phyloP scores from a whole-genome alignment of 2,113 vertebrate genomes.

The Alaudala cheleensis region DNA sequence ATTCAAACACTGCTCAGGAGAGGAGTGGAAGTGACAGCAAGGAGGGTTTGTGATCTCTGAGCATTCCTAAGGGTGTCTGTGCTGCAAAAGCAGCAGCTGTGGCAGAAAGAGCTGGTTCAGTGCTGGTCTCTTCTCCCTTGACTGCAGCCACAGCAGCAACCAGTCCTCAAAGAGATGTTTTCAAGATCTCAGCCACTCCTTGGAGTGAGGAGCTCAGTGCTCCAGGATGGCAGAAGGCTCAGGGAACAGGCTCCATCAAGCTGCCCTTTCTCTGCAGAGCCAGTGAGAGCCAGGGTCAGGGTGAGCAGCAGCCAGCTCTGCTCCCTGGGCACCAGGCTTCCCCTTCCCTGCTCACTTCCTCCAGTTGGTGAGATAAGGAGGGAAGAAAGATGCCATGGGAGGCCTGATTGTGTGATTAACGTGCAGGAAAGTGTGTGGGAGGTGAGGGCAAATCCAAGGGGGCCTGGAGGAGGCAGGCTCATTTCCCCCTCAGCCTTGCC shows the following conservation, averaged over 20 bases:
- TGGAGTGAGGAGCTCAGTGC: accelerated
- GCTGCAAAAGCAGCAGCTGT: background rate
- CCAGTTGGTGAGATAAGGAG: background rate
- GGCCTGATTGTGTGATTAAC: background rate
- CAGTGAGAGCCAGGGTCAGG: background rate
- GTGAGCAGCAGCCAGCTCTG: background rate
- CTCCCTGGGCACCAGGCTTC: background rate
- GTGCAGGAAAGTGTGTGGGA: conserved; percentile 16
- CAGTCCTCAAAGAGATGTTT: background rate
- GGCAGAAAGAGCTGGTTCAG: background rate
- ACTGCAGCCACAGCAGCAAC: background rate
- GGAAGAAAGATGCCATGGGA: background rate
- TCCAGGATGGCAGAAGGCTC: background rate
- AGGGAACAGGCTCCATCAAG: background rate
- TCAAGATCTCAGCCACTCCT: background rate
- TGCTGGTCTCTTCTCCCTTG: background rate
- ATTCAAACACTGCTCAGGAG: background rate
- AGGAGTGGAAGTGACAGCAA: background rate
- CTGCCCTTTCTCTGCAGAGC: background rate
- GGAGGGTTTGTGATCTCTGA: background rate
- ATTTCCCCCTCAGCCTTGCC: conserved; percentile 44
- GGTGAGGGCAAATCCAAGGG: conserved; percentile 10
- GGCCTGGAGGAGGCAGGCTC: conserved; percentile 10
- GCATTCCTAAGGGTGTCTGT: background rate
- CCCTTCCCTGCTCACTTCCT: background rate